Evolutionary conservation across 2,888 invertebrate genomes (phyloP).

Genomic region (Tinea semifulvella): DNA sequence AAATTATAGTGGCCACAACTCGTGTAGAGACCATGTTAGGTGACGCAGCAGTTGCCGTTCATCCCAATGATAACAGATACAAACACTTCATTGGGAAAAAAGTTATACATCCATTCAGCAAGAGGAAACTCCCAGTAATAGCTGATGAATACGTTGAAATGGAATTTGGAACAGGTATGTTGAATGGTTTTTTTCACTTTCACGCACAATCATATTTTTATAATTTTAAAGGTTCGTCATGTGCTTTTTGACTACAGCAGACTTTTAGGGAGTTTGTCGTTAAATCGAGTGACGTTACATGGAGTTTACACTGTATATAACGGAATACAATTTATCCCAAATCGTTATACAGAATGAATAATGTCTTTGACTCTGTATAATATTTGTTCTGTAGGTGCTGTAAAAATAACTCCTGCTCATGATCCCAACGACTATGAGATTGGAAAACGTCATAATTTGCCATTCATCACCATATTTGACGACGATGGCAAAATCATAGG

Average conservation of each 20-base stretch:
- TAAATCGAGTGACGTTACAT: too few relatives aligned
- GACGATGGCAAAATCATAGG: slow-evolving; percentile 88
- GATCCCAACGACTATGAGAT: slow-evolving; percentile 97
- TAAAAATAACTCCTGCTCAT: slow-evolving; percentile 98
- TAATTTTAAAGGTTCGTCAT: too few relatives aligned
- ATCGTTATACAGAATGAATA: too few relatives aligned
- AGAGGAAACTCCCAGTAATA: slow-evolving; percentile 85
- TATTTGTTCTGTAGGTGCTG: slow-evolving; percentile 87
- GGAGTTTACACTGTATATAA: too few relatives aligned
- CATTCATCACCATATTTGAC: slow-evolving; percentile 88
- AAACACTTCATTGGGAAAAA: slow-evolving; percentile 81
- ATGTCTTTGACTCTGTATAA: too few relatives aligned
- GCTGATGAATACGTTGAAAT: slow-evolving; percentile 95
- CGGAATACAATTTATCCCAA: too few relatives aligned
- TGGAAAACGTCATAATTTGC: slow-evolving; percentile 87
- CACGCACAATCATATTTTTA: too few relatives aligned
- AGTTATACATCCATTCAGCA: slow-evolving; percentile 88
- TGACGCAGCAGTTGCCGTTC: slow-evolving; percentile 97
- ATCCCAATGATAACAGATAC: slow-evolving; percentile 91
- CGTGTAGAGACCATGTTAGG: slow-evolving; percentile 98
- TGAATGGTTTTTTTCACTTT: too few relatives aligned
- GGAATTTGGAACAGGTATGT: slow-evolving; percentile 90
- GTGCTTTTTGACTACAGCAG: too few relatives aligned
- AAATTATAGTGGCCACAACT: slow-evolving; percentile 95
- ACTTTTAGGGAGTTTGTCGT: too few relatives aligned